Base-by-base conservation (phyloP, 2,797 vertebrate species). In the Atherinosoma microstoma region DNA sequence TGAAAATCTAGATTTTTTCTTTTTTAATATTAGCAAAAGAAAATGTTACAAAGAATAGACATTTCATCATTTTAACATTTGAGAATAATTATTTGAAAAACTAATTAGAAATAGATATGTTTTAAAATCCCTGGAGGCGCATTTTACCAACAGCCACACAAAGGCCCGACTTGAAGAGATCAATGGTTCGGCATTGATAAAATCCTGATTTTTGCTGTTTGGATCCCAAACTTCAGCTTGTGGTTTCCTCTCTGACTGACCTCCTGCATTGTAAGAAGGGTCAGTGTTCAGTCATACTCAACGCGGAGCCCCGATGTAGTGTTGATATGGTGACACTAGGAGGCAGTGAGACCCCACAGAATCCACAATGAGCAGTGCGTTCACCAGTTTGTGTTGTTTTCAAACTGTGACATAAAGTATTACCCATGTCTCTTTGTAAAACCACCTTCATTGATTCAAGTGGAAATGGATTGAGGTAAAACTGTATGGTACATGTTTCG, bases 281-380 rank as follows among this genome's bases (percentile, higher is more conserved):
- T 58, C 5, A 10, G 34, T 10, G 34, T 35, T 35, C 34, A 8
- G 34, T 35, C 9, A 35, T 10, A 35, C 34, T 35, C 34, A 35
- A 2, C 8, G 34, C 5, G 34, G 30, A 40, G 9, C 6, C 16
- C 7, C 32, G 0, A 32, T 84, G 76, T 45, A 67, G 38, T 71
- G 62, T 61, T 66, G 18, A 13, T 0, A 3, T 42, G 20, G 6
- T 4, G 49, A n/a, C 92, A 85, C 83, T 83, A 87, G 92, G 86
- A 76, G 92, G 89, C 93, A 91, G 81, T 84, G 75, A 84, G 73
- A 68, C n/a, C 78, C 68, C 83, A 88, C 79, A 66, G 2, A 73
- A 71, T 22, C 59, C 34, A 2, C 53, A 32, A 22, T 1, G 32
- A 3, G 1, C 20, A 2, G 5, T 1, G 2, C 15, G 27, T 32